phyloP scores from a whole-genome alignment of 2,888 invertebrate genomes.

The Axea sp. region DNA sequence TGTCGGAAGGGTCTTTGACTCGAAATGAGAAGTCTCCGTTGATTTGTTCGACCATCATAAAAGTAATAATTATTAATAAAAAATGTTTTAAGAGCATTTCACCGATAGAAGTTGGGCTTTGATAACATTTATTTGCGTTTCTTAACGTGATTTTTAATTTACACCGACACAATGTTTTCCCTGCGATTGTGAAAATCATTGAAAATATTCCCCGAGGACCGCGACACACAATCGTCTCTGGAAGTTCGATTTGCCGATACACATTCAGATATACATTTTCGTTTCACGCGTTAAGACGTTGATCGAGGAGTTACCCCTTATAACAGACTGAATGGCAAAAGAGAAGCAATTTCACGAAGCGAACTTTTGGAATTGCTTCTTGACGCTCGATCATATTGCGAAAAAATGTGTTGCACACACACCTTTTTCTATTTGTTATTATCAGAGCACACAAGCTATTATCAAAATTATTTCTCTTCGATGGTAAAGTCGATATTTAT shows the following conservation, averaged over 20 bases:
- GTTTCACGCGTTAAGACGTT: slow-evolving; percentile 66
- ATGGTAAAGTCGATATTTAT: too few relatives aligned
- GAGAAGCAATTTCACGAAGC: slow-evolving; percentile 61
- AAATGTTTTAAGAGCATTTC: too few relatives aligned
- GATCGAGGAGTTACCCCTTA: slow-evolving; percentile 59
- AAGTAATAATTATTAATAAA: too few relatives aligned
- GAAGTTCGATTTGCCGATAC: slow-evolving; percentile 73
- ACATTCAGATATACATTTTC: slow-evolving; percentile 75
- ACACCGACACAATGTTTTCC: too few relatives aligned
- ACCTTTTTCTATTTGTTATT: slow-evolving; percentile 22
- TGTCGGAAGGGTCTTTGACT: slow-evolving; percentile 26
- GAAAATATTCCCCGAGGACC: slow-evolving; percentile 60
- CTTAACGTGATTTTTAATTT: too few relatives aligned
- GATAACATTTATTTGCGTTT: too few relatives aligned
- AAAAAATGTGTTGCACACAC: slow-evolving; percentile 44
- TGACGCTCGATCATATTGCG: slow-evolving; percentile 55
- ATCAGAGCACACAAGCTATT: slow-evolving; percentile 17
- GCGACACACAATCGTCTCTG: slow-evolving; percentile 66
- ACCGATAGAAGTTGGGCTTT: too few relatives aligned
- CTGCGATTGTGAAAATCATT: slow-evolving; percentile 33
- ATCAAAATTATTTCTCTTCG: slow-evolving; percentile 29
- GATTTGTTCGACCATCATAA: background rate
- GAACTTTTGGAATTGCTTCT: slow-evolving; percentile 60
- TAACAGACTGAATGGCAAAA: slow-evolving; percentile 65
- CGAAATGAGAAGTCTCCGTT: slow-evolving; percentile 25